Conservation (phyloP, 2,113 vertebrate genomes). For the Ammodytes dubius region DNA sequence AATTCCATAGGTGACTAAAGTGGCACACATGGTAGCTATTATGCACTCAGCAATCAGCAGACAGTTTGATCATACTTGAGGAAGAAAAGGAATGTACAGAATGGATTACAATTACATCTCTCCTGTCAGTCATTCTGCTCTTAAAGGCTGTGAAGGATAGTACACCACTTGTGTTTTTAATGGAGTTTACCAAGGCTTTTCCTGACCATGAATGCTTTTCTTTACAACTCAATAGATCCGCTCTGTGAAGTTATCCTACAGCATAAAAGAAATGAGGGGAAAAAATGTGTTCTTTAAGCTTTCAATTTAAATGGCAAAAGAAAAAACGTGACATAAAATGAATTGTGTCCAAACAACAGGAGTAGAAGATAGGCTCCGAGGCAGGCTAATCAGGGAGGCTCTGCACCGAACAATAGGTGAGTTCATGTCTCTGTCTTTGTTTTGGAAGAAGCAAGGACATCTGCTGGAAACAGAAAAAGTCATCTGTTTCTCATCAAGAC, state of each 20-base stretch:
- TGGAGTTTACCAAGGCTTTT: background rate
- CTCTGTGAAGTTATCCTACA: background rate
- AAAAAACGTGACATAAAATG: background rate
- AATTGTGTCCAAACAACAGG: slow-evolving; percentile 17
- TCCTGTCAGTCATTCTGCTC: slow-evolving; percentile 33
- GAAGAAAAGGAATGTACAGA: slow-evolving; percentile 52
- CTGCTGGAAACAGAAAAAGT: slow-evolving; percentile 58
- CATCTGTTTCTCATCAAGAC: slow-evolving; percentile 76
- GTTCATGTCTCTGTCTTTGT: slow-evolving; percentile 62
- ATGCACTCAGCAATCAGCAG: slow-evolving; percentile 5
- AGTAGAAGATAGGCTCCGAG: slow-evolving; percentile 22
- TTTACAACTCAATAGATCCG: background rate
- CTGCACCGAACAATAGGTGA: slow-evolving; percentile 61
- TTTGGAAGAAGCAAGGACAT: slow-evolving; percentile 48
- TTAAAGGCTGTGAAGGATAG: slow-evolving; percentile 29
- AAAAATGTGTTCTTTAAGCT: no score
- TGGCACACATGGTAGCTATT: slow-evolving; percentile 13
- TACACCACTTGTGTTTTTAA: background rate
- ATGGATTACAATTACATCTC: slow-evolving; percentile 44
- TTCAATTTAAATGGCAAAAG: background rate
- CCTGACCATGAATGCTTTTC: background rate
- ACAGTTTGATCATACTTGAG: slow-evolving; percentile 21
- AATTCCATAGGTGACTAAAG: slow-evolving; percentile 7
- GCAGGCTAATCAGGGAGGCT: slow-evolving; percentile 50
- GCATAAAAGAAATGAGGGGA: background rate